Percentiles rank a stretch among this genome's conserved stretches.
Evolutionary conservation across 2,113 vertebrate genomes (phyloP).

Genomic region (Nycticebus coucang): DNA sequence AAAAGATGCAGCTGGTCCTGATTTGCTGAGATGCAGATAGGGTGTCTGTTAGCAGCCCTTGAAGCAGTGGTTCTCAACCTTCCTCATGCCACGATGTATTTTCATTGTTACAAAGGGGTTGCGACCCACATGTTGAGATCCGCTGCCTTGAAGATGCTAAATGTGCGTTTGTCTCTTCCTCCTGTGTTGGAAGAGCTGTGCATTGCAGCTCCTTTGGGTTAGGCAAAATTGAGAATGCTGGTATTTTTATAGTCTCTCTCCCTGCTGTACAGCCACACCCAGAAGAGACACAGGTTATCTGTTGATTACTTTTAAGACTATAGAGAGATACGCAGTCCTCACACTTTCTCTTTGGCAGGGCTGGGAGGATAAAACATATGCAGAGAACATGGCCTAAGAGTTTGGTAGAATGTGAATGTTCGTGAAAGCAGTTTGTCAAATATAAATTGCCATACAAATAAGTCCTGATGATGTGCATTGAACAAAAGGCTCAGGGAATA

Average conservation of each 20-base stretch:
- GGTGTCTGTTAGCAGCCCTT: neutral
- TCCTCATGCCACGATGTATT: too few species aligned
- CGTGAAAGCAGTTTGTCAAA: neutral
- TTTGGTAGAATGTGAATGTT: slow-evolving; percentile 21
- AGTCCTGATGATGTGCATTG: neutral
- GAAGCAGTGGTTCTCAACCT: too few species aligned
- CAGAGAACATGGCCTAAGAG: slow-evolving; percentile 11
- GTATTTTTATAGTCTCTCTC: neutral
- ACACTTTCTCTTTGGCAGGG: neutral
- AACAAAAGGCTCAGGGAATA: slow-evolving; percentile 28
- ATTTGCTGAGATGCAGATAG: neutral
- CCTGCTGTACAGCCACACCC: neutral
- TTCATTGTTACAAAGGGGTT: too few species aligned
- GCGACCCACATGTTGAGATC: too few species aligned
- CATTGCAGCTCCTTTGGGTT: neutral
- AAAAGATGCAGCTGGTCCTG: neutral
- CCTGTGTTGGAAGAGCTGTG: neutral
- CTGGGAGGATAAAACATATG: neutral
- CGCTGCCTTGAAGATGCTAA: neutral
- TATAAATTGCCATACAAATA: neutral
- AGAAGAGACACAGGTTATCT: neutral
- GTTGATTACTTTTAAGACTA: neutral
- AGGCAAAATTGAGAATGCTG: neutral
- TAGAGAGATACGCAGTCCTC: neutral
- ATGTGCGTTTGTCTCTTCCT: neutral